A percentile compares a stretch with the other conserved stretches of the same genome.
These are phyloP conservation scores for Benthochromis sp. DNA, from an alignment of 2,113 vertebrate species.

Conservation along the genomic window DNA sequence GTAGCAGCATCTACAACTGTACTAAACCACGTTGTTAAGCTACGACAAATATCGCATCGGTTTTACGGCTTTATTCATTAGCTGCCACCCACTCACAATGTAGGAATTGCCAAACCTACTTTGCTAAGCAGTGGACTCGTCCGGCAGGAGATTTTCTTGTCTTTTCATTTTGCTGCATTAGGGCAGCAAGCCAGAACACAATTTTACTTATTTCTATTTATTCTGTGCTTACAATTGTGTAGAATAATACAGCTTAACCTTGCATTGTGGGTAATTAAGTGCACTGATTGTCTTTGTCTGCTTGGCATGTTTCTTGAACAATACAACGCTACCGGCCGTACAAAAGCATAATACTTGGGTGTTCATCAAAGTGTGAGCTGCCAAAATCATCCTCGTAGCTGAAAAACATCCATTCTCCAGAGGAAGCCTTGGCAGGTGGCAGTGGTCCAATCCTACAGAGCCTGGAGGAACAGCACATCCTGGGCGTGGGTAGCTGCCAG, in stretches of 20 bases:
- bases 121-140: background rate
- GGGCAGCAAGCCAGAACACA: conserved; percentile 10
- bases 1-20: background rate
- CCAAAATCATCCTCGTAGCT: conserved; percentile 33
- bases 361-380: conserved; percentile 34
- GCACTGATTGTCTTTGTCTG: conserved; percentile 44
- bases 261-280: conserved; percentile 47
- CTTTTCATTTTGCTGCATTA: background rate
- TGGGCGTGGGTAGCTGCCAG: conserved; percentile 31
- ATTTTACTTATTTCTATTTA: background rate
- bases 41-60: background rate
- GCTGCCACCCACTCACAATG: background rate
- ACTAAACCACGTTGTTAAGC: background rate
- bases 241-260: conserved; percentile 33
- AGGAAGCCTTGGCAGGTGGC: conserved; percentile 44
- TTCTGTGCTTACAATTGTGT: background rate
- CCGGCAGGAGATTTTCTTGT: background rate
- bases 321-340: background rate
- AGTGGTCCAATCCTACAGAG: conserved; percentile 26
- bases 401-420: conserved; percentile 40
- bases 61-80: background rate
- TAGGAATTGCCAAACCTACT: background rate
- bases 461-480: conserved; percentile 48
- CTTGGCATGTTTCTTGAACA: conserved; percentile 22
- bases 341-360: conserved; percentile 36